phyloP scores from a whole-genome alignment of 2,797 vertebrate species.

The Malacoctenus gilli region DNA sequence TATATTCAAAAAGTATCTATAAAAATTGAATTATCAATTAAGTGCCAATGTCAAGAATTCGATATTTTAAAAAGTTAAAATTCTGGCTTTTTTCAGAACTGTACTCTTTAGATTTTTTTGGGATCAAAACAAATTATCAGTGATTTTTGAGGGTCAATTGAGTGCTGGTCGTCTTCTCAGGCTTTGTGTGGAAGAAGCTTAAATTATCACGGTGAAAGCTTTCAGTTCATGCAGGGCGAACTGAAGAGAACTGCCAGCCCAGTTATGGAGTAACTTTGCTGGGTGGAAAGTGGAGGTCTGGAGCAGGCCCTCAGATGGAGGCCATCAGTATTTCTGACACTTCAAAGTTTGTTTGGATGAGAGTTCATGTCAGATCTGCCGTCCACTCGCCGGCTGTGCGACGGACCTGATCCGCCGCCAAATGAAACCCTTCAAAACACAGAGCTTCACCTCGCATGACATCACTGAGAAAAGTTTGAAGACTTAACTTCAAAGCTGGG shows the following conservation, averaged over 20 bases:
- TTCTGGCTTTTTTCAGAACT: no score
- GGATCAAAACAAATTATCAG: no score
- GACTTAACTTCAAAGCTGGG: slow-evolving; percentile 69
- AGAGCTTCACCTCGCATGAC: slow-evolving; percentile 62
- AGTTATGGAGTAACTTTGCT: neutral
- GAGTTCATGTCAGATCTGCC: slow-evolving; percentile 39
- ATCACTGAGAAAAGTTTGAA: slow-evolving; percentile 68
- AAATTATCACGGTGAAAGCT: no score
- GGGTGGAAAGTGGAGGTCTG: slow-evolving; percentile 6
- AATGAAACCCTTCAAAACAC: slow-evolving; percentile 47
- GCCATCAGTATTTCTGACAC: slow-evolving; percentile 33
- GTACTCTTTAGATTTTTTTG: no score
- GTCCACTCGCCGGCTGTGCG: slow-evolving; percentile 34
- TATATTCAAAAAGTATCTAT: no score
- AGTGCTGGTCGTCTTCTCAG: no score
- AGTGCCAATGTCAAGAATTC: no score
- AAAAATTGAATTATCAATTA: no score
- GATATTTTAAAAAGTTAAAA: no score
- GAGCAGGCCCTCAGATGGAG: slow-evolving; percentile 14
- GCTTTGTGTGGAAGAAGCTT: no score
- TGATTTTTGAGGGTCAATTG: no score
- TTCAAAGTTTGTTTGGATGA: slow-evolving; percentile 60
- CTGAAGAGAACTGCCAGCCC: neutral
- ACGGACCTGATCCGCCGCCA: slow-evolving; percentile 43
- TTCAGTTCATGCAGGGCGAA: neutral